Evolutionary conservation across 1,140 invertebrate species (phyloP).

Genomic region (Ceratosolen fusciceps): DNA sequence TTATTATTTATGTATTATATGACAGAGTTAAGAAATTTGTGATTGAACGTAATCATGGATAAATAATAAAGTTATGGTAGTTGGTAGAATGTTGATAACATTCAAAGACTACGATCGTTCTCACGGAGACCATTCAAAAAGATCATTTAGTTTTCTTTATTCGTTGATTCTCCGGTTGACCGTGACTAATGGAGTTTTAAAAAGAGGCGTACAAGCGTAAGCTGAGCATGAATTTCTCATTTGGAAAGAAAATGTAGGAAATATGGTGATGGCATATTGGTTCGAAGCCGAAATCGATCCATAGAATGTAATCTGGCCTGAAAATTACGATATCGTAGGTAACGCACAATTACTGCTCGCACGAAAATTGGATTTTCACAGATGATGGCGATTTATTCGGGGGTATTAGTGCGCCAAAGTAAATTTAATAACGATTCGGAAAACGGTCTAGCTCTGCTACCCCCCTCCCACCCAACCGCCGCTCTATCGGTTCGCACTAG

Average conservation of each 20-base stretch:
- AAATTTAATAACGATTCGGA: slow-evolving; percentile 45
- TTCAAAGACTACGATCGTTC: too few relatives aligned
- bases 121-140: too few relatives aligned
- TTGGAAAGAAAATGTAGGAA: neutral
- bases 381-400: slow-evolving; percentile 42
- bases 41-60: too few relatives aligned
- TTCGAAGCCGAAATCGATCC: neutral
- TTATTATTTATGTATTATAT: too few relatives aligned
- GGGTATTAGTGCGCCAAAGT: neutral
- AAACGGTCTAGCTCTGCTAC: too few relatives aligned
- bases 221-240: neutral
- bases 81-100: too few relatives aligned
- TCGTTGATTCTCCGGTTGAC: too few relatives aligned
- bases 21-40: too few relatives aligned
- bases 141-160: too few relatives aligned
- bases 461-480: too few relatives aligned
- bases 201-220: neutral
- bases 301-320: slow-evolving; percentile 2
- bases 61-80: too few relatives aligned
- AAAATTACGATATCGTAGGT: slow-evolving; percentile 48
- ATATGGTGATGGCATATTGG: neutral
- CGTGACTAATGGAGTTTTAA: too few relatives aligned
- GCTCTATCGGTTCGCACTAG: neutral
- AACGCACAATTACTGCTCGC: slow-evolving; percentile 41
- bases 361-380: slow-evolving; percentile 45